Conservation (phyloP, 1,140 invertebrate genomes). For the Chionoecetes opilio region DNA sequence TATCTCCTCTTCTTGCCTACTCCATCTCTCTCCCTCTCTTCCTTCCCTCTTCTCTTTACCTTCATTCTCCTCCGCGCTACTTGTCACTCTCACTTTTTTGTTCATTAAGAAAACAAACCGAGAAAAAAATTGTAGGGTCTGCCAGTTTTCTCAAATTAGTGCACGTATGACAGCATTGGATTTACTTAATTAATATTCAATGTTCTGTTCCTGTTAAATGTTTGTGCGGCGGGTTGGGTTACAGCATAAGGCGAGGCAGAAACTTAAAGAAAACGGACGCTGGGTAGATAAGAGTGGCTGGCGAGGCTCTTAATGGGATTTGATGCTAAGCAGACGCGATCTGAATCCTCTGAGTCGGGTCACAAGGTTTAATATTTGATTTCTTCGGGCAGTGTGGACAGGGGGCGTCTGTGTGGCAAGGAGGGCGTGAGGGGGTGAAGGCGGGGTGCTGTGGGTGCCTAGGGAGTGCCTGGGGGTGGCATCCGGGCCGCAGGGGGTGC, state of each 20-base stretch:
- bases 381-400: slow-evolving; percentile 60
- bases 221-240: neutral
- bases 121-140: neutral
- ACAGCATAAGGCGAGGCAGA: slow-evolving; percentile 35
- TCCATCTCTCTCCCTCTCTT: neutral
- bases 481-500: neutral
- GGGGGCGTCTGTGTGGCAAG: slow-evolving; percentile 54
- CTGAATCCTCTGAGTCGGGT: slow-evolving; percentile 63
- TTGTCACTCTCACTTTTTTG: too few species aligned
- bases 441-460: neutral
- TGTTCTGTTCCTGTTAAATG: neutral
- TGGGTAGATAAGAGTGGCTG: slow-evolving; percentile 43
- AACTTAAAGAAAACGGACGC: slow-evolving; percentile 56
- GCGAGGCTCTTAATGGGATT: slow-evolving; percentile 65
- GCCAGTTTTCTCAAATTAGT: neutral
- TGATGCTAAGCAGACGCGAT: slow-evolving; percentile 73
- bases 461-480: neutral
- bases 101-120: neutral
- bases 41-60: slow-evolving; percentile 20
- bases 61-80: neutral
- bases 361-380: slow-evolving; percentile 74
- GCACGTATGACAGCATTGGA: neutral
- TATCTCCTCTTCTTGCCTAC: neutral
- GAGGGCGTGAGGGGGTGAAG: slow-evolving; percentile 9
- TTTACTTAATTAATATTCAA: slow-evolving; percentile 6